Conservation (phyloP, 2,888 invertebrate species). For the Pyrrhia umbra region DNA sequence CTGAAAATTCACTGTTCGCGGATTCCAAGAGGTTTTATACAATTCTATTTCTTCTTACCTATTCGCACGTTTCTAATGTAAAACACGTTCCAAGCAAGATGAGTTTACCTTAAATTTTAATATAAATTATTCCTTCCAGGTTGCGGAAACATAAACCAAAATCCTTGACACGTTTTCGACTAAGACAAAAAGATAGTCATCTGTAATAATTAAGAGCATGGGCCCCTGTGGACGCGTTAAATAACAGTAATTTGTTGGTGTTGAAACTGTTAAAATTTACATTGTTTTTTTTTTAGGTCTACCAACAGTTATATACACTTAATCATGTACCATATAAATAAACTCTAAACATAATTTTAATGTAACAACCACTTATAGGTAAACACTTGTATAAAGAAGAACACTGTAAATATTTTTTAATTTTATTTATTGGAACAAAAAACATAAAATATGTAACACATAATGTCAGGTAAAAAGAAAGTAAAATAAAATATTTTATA, state of each 20-base stretch:
- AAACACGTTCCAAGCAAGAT: background rate
- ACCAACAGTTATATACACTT: too few species aligned
- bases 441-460: too few species aligned
- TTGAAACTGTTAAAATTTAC: conserved; percentile 19
- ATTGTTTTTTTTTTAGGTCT: too few species aligned
- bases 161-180: conserved; percentile 4
- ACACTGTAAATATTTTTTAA: too few species aligned
- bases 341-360: too few species aligned
- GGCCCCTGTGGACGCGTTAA: conserved; percentile 24
- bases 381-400: too few species aligned
- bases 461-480: too few species aligned
- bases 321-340: too few species aligned
- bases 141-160: conserved; percentile 1
- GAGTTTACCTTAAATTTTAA: conserved; percentile 11
- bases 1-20: background rate
- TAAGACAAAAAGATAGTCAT: conserved; percentile 20
- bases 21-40: background rate
- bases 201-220: conserved; percentile 24
- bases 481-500: too few species aligned
- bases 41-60: background rate
- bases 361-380: too few species aligned
- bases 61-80: background rate
- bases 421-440: too few species aligned
- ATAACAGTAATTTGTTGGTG: conserved; percentile 2
- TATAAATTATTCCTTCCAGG: background rate